Evolutionary conservation across 92 coral and sea anemone genomes (phyloP), one percentile per base, ranked within the genome.

Genomic region (Montipora capitata): DNA sequence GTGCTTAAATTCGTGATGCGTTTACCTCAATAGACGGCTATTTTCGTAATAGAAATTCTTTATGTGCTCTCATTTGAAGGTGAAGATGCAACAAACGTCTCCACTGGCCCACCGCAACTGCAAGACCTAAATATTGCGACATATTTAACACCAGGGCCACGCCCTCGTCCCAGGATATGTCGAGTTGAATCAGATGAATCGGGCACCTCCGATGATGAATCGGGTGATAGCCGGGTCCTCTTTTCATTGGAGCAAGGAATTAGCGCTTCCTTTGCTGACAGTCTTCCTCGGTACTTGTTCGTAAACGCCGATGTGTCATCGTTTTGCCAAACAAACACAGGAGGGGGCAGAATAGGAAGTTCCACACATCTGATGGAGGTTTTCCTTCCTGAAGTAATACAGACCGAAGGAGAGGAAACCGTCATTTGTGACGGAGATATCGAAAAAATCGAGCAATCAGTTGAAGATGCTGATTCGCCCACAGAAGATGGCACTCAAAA

Each of bases 61-160:
- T 69, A 12, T 10, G 77, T 5, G 7, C 56, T 58, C 15, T 57
- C 42, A 10, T 62, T 83, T 72, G 6, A 42, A 83, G 87, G 79
- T 72, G 72, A 72, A 49, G 12, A 11, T 9, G 15, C 85, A 7
- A 49, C 41, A 64, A 54, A 27, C 40, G 48, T 38, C n/a, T 6
- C 70, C 11, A 78, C 45, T 8, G 62, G 45, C 63, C 12, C 15
- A 17, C 16, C 85, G 12, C 79, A 42, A 13, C 48, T 72, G n/a
- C 80, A 68, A 59, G 79, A 58, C 56, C 72, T 83, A 63, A 83
- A 59, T 40, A 73, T 83, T 56, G 40, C 87, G 61, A 44, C 87
- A 0, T 58, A 58, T 58, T 61, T 83, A 72, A 83, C 87, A 59
- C 61, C 71, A 45, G 87, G 79, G 4, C 87, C 87, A 39, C 61